Evolutionary conservation across 2,113 vertebrate genomes (phyloP).

Genomic region (Lethenteron reissneri): DNA sequence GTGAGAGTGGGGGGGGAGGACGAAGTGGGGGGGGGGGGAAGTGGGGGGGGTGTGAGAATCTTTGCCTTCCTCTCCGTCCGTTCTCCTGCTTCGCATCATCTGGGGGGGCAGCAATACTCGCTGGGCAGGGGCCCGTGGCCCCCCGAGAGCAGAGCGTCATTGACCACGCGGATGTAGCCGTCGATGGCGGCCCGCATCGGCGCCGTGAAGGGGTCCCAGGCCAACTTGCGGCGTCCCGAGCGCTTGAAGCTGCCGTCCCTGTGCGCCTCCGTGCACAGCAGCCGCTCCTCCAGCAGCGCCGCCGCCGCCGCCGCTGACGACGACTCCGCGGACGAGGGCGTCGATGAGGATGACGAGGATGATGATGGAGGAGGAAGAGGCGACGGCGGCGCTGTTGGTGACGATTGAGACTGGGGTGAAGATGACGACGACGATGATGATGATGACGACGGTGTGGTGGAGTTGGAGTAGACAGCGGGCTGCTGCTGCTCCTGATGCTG

Average conservation of each 20-base stretch:
- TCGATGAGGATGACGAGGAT: too few relatives aligned
- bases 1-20: too few relatives aligned
- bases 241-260: slow-evolving; percentile 94
- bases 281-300: slow-evolving; percentile 35
- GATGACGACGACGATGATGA: too few relatives aligned
- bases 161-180: slow-evolving; percentile 52
- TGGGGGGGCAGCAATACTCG: slow-evolving; percentile 45
- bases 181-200: slow-evolving; percentile 54
- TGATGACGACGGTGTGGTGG: too few relatives aligned
- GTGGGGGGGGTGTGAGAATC: too few relatives aligned
- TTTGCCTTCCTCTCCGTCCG: neutral
- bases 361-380: too few relatives aligned
- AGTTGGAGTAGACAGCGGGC: too few relatives aligned
- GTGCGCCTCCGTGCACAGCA: slow-evolving; percentile 80
- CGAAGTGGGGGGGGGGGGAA: too few relatives aligned
- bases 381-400: neutral
- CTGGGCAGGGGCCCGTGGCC: slow-evolving; percentile 59
- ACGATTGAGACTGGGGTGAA: too few relatives aligned
- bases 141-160: slow-evolving; percentile 36
- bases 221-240: slow-evolving; percentile 53
- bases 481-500: too few relatives aligned
- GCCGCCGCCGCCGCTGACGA: too few relatives aligned
- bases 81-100: slow-evolving; percentile 33
- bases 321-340: too few relatives aligned
- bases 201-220: slow-evolving; percentile 63